Evolutionary conservation across 2,113 vertebrate genomes (phyloP), one percentile per base, ranked within the genome.

Genomic region (Microcebus griseorufus): DNA sequence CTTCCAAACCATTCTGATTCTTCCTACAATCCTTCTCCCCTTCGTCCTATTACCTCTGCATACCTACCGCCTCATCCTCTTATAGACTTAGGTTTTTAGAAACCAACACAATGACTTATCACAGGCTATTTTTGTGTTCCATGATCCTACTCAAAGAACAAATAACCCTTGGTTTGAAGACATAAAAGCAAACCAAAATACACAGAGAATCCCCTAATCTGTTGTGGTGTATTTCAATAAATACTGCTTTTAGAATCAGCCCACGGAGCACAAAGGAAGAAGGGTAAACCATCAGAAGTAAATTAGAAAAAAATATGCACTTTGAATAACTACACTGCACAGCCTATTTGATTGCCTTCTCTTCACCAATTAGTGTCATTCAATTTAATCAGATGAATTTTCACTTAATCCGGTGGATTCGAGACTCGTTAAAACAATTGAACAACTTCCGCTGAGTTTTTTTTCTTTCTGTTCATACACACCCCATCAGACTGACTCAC

Each of bases 301-400:
- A 96, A 96, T 93, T 73, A 97, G 69, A 48, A 84, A 88, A 87
- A 95, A 80, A 83, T 72, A 73, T 73, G 39, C 93, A 97, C 84
- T 94, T 97, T 83, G 53, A 85, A 83, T 93, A 94, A 93, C 64
- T 76, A 65, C 12, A 88, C 2, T 67, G 25, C 69, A 83, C 14
- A 88, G 86, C 11, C 64, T 94, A 84, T 72, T 84, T 84, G 92
- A 96, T 65, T 67, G 67, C 32, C 73, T 95, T 95, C 79, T 86
- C 45, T 82, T 97, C 7, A 48, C 87, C 90, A 97, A 90, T 96
- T 97, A 97, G 70, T 72, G 83, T 95, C 92, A 97, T 65, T 95
- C 89, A 90, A 92, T 97, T 95, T 95, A 97, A 93, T 96, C 83
- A 95, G 70, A 97, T 96, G n/a, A 93, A 95, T 78, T 92, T 91